Percentiles rank a stretch among this genome's conserved stretches.
Conservation (phyloP, 2,888 invertebrate species). For the Lasioglossum morio region DNA sequence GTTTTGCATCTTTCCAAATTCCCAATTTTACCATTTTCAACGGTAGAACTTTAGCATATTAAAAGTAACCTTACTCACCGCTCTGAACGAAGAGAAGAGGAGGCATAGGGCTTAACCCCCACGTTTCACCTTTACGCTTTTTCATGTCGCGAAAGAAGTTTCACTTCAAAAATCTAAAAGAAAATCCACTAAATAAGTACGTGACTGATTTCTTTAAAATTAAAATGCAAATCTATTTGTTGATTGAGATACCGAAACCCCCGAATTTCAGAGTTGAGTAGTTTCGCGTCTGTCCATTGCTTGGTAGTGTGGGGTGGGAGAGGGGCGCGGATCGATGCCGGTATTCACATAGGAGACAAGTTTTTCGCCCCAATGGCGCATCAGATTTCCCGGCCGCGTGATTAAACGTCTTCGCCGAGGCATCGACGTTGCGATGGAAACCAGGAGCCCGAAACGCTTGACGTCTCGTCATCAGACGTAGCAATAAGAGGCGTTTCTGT, state of each 20-base stretch:
- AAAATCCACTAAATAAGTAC: too few species aligned
- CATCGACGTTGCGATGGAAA: constrained; percentile 61
- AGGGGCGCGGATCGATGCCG: constrained; percentile 23
- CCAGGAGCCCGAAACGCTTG: constrained; percentile 40
- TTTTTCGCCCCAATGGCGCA: constrained; percentile 37
- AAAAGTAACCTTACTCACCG: too few species aligned
- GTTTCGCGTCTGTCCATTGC: not conserved
- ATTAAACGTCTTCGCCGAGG: constrained; percentile 55
- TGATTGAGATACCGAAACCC: not conserved
- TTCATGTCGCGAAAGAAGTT: too few species aligned
- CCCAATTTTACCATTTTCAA: too few species aligned
- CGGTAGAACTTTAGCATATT: too few species aligned
- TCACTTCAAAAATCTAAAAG: too few species aligned
- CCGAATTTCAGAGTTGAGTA: not conserved
- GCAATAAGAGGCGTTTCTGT: constrained; percentile 60
- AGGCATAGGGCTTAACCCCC: too few species aligned
- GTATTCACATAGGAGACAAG: constrained; percentile 47
- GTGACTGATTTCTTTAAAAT: too few species aligned
- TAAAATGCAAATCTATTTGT: too few species aligned
- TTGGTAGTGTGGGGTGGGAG: not conserved
- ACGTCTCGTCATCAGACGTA: constrained; percentile 57
- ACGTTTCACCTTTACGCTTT: too few species aligned
- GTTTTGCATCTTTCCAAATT: too few species aligned
- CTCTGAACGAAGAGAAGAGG: too few species aligned
- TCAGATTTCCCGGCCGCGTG: constrained; percentile 36